Evolutionary conservation across 2,113 vertebrate species (phyloP).

Genomic region (Propithecus coquereli): DNA sequence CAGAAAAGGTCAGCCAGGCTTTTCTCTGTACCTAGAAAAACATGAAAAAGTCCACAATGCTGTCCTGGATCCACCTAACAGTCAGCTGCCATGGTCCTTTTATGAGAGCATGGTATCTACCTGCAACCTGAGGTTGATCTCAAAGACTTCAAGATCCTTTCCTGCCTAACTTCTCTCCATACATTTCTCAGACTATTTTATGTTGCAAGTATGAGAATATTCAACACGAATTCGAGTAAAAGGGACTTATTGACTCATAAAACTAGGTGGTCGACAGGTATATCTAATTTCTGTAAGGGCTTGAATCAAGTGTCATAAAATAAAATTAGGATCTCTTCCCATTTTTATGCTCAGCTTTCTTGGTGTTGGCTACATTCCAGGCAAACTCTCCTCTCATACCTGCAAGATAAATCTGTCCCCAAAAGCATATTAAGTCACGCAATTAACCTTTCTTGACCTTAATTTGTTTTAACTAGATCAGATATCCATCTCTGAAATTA

Average conservation of each 20-base stretch:
- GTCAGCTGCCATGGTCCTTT: background rate
- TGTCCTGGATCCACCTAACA: background rate
- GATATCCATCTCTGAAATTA: background rate
- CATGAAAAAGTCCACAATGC: background rate
- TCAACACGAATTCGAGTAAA: background rate
- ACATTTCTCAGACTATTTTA: background rate
- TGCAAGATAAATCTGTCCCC: background rate
- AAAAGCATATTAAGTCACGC: background rate
- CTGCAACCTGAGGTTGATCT: background rate
- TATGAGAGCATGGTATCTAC: background rate
- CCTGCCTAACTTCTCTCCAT: background rate
- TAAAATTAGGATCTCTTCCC: background rate
- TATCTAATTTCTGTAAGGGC: background rate
- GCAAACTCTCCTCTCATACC: background rate
- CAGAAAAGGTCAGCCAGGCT: background rate
- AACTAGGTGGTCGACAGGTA: background rate
- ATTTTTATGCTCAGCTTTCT: background rate
- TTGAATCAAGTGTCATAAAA: background rate
- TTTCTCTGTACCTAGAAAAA: background rate
- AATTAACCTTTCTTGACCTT: background rate
- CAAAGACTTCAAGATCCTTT: background rate
- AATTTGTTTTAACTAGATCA: background rate
- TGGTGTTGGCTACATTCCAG: background rate
- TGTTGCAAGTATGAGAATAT: background rate
- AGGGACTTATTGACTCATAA: background rate